Base-by-base conservation (phyloP, 2,797 vertebrate genomes). In the Lateolabrax maculatus region DNA sequence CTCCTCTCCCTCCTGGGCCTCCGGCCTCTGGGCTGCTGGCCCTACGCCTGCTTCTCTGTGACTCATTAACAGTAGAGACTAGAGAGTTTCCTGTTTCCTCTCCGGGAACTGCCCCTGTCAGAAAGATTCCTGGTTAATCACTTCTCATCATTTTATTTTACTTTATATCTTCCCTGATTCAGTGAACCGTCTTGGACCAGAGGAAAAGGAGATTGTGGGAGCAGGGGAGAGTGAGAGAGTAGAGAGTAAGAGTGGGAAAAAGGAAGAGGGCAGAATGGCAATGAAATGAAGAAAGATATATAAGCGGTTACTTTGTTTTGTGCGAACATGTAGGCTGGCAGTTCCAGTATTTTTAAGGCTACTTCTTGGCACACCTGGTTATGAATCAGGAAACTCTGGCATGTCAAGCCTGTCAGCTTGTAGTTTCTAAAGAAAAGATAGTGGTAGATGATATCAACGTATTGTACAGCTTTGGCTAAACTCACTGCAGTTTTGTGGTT, bases 1-100 rank as follows among this genome's bases (percentile, higher is more conserved):
- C 52, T 48, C 34, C 55, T 71, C 75, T 83, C 64, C 58, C 72
- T 79, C 39, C 60, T 62, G 81, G 81, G 87, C 85, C 86, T 84
- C 91, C 80, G 72, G 76, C 70, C 74, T 67, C 51, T 74, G 71
- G 60, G 75, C 70, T 60, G 63, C 70, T 84, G 77, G 81, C 73
- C 71, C 62, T 70, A 48, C 25, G 5, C 76, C 63, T 16, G 23
- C 49, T 49, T 85, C 58, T 80, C 86, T 88, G 84, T 91, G 89
- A 90, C 77, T 93, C 90, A 92, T 90, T 92, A 90, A 79, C 46
- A 13, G 69, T n/a, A 69, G 29, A 81, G 77, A 82, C 79, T 55
- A 68, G 58, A 85, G 75, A 69, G 76, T 89, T 90, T 93, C 80
- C 76, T 83, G 67, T 88, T 87, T 85, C 80, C 49, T 72, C 63